Conservation (phyloP, 2,797 vertebrate genomes). For the Xenentodon cancila region DNA sequence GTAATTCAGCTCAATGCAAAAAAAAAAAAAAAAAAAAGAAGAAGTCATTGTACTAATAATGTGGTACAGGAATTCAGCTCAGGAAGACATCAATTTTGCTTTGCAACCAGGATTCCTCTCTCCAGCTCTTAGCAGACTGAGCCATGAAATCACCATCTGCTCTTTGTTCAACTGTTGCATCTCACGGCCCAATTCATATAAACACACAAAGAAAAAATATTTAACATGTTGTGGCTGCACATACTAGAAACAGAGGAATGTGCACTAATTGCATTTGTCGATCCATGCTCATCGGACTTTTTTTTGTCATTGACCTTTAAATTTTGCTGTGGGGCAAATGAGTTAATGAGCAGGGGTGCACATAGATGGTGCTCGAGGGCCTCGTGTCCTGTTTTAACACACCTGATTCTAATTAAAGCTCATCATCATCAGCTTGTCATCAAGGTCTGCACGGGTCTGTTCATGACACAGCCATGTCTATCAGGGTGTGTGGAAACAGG, state of each 20-base stretch:
- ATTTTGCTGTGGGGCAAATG: constrained; percentile 8
- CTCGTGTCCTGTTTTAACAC: no score
- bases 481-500: no score
- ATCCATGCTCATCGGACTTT: constrained; percentile 37
- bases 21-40: background rate
- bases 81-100: constrained; percentile 38
- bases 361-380: no score
- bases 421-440: no score
- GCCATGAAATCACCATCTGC: constrained; percentile 73
- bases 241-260: constrained; percentile 13
- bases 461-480: no score
- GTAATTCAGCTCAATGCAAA: background rate
- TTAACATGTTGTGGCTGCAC: constrained; percentile 24
- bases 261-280: background rate
- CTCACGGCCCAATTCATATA: constrained; percentile 38
- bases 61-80: constrained; percentile 16
- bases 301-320: constrained; percentile 23
- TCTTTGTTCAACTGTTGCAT: constrained; percentile 64
- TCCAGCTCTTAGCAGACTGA: constrained; percentile 37
- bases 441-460: no score
- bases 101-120: constrained; percentile 56
- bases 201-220: constrained; percentile 35
- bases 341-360: background rate
- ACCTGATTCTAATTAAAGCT: no score
- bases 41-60: constrained; percentile 18